Base-by-base conservation (phyloP, 2,888 invertebrate species). In the Hydrotaea diabolus region DNA sequence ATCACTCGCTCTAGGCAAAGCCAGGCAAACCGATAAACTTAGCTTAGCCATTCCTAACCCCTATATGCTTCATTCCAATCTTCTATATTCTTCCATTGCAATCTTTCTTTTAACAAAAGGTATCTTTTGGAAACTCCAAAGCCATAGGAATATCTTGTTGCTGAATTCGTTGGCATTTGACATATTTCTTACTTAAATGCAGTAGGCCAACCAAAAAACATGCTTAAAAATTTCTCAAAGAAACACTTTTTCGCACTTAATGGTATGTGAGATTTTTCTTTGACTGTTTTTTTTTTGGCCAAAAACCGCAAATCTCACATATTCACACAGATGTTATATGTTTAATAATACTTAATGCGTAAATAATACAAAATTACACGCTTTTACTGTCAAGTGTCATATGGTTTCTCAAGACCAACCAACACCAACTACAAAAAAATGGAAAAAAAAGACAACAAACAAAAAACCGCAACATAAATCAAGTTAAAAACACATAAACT, bases 341-440 rank as follows among this genome's bases (percentile, higher is more conserved):
- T 77, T 79, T 82, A 82, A 74, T 64, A 74, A 71, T 26, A 82
- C 71, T 77, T 69, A 76, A 62, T 85, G 85, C 77, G 62, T 77
- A 77, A 82, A 81, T 81, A 84, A 81, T 49, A 66, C 77, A 80
- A 85, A 83, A 75, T 80, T 85, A 80, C 66, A 82, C 83, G 83
- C 85, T 85, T 85, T 83, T 85, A 82, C 85, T 83, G 85, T 83
- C 85, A 80, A 79, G 79, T 85, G 85, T 85, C 82, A 73, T 72
- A 82, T 49, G 78, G 64, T 77, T 77, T 77, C 69, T 79, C 43
- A 74, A 77, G 72, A 74, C 31, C 39, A n/a, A 55, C 9, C 31
- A 36, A 53, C 53, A 59, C 0, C 59, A n/a, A 17, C 26, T 15
- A 72, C 1, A 73, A 74, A 26, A 59, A 73, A 49, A 72, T 49